Evolutionary conservation across 1,140 invertebrate genomes (phyloP), one percentile per base, ranked within the genome.

Genomic region (Amyelois transitella): DNA sequence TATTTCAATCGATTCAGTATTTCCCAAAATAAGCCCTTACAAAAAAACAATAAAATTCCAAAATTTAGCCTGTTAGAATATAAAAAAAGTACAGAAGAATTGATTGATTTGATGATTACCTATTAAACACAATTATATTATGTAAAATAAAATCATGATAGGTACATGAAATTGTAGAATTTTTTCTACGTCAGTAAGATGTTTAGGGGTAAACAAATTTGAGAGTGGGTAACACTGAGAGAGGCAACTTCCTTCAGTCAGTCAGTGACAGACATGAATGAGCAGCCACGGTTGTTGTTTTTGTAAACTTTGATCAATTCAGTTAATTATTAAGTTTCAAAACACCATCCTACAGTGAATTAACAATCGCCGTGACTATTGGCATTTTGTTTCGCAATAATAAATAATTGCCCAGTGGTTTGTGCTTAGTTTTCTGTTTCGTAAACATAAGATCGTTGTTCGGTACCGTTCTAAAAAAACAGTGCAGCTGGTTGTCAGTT

Each of bases 271-370:
- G 18, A 18, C 51, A 54, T 52, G 43, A 58, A 25, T 47, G 51
- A 47, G 44, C 52, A 38, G 17, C 32, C n/a, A 8, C 55, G 59
- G 53, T 64, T 50, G 66, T 62, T 76, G 73, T 72, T 76, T 72
- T 64, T 69, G 62, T 72, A 67, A 72, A 70, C 65, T 77, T 70
- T 68, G 47, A 68, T 66, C 66, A 68, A 66, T n/a, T n/a, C n/a
- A n/a, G n/a, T n/a, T n/a, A n/a, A n/a, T n/a, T 32, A 69, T 61
- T 51, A 44, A 68, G 61, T 69, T 69, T 72, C 51, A 64, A 68
- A 72, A 67, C 64, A 69, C 53, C 66, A 59, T 25, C 44, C 57
- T 56, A 50, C 43, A 17, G 60, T 64, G 65, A 69, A 64, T 60
- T 60, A 66, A 66, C 61, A 69, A 55, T 43, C 28, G 14, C 45